Conservation (phyloP, 1,140 invertebrate species). For the Platyscapa corneri region DNA sequence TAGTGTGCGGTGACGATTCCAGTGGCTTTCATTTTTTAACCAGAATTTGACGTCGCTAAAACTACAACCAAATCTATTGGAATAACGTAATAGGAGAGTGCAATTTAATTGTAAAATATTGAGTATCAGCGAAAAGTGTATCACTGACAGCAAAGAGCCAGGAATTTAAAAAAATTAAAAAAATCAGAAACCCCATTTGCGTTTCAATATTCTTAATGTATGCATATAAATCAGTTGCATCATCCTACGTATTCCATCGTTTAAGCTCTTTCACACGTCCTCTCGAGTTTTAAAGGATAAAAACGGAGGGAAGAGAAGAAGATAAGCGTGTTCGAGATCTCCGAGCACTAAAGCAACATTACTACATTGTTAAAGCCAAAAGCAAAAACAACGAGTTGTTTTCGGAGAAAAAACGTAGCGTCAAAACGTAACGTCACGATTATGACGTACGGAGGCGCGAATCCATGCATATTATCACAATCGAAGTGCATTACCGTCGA, state of each 20-base stretch:
- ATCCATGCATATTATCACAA: constrained; percentile 18
- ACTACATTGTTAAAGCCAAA: constrained; percentile 4
- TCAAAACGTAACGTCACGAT: not conserved
- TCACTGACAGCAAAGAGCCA: not conserved
- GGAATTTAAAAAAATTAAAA: too few relatives aligned
- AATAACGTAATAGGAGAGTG: too few relatives aligned
- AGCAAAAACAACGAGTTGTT: not conserved
- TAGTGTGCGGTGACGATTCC: too few relatives aligned
- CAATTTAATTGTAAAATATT: not conserved
- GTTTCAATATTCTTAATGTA: not conserved
- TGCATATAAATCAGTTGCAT: constrained; percentile 29
- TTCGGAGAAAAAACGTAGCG: not conserved
- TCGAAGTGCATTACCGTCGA: constrained; percentile 1
- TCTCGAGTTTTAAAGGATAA: not conserved
- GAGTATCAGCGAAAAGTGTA: not conserved
- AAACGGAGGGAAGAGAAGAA: not conserved
- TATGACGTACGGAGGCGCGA: constrained; percentile 34
- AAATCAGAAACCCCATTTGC: not conserved
- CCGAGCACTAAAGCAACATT: not conserved
- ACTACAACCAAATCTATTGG: too few relatives aligned
- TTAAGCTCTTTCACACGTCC: not conserved
- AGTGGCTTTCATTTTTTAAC: too few relatives aligned
- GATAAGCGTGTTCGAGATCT: constrained; percentile 7
- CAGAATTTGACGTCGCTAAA: too few relatives aligned
- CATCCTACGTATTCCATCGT: constrained; percentile 21